Conservation (phyloP, 2,888 invertebrate genomes). For the Coelinius sp. region DNA sequence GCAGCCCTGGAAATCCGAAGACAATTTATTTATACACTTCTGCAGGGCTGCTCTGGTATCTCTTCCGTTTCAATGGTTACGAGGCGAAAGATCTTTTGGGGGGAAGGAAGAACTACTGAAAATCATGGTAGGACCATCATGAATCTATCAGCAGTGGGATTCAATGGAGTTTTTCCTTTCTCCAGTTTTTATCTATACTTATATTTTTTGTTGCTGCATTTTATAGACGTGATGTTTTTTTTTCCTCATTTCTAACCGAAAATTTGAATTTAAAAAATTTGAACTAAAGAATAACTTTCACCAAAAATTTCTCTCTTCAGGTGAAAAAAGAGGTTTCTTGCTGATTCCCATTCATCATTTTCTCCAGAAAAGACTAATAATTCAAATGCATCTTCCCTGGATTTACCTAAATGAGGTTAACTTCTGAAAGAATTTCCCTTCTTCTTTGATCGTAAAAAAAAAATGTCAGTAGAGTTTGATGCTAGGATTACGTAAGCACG, state of each 20-base stretch:
- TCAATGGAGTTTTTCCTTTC: slow-evolving; percentile 1
- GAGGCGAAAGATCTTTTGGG: slow-evolving; percentile 35
- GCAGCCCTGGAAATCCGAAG: no score
- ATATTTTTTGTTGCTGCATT: neutral
- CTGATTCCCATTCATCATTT: neutral
- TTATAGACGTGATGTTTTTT: neutral
- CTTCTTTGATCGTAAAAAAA: slow-evolving; percentile 39
- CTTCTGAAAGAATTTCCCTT: neutral
- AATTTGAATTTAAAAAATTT: no score
- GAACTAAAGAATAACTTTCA: no score
- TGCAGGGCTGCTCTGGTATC: slow-evolving; percentile 28
- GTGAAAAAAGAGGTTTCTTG: no score
- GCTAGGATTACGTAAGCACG: slow-evolving; percentile 43
- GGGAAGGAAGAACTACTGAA: slow-evolving; percentile 35
- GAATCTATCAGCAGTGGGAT: slow-evolving; percentile 38
- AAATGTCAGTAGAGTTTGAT: slow-evolving; percentile 48
- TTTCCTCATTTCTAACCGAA: no score
- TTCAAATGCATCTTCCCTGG: neutral
- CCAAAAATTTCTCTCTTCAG: no score
- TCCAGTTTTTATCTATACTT: neutral
- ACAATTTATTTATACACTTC: slow-evolving; percentile 17
- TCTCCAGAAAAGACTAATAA: no score
- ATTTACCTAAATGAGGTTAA: slow-evolving; percentile 16
- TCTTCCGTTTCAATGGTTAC: slow-evolving; percentile 41
- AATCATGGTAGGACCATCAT: slow-evolving; percentile 38